Evolutionary conservation across 2,888 invertebrate genomes (phyloP), one percentile per base, ranked within the genome.

Genomic region (Melinaea menophilus): DNA sequence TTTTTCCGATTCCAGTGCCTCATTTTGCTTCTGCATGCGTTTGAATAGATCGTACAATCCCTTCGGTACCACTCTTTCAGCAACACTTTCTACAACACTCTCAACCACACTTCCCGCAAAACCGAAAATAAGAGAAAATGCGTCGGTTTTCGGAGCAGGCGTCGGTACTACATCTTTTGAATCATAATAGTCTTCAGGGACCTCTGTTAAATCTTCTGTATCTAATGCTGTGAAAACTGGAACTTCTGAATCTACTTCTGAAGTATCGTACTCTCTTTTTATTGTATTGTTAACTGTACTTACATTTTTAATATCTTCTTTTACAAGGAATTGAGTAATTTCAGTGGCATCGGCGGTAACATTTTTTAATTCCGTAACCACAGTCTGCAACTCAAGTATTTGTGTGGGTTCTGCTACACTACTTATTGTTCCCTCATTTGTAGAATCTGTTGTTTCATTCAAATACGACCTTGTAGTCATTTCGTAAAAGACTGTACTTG

Each of bases 171-270:
- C 74, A 65, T 90, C 90, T 75, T 88, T 90, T 4, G 80, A 71
- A 65, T 90, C 90, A 58, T 90, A 90, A 64, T 90, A 90, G 76
- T 90, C 90, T 71, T 90, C 90, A 12, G 90, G 86, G 0, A 88
- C 82, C 3, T 87, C 84, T 4, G 73, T 71, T 34, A 76, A 69
- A 1, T 81, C 82, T 68, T 84, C 85, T 64, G 82, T 73, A 59
- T 90, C 90, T 48, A 87, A 64, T 70, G 84, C 88, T 67, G 88
- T 85, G 51, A 84, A 88, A 37, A 87, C 73, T 57, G 86, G 84
- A 2, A 86, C 79, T 13, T 86, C 81, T 65, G 78, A 79, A 13
- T 71, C 71, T 3, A 69, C 65, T 56, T 82, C 82, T 59, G 72
- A 66, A 61, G 73, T 77, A 12, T 76, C 74, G 34, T 65, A 65